phyloP scores from a whole-genome alignment of 2,797 vertebrate genomes.

The Pygocentrus nattereri region DNA sequence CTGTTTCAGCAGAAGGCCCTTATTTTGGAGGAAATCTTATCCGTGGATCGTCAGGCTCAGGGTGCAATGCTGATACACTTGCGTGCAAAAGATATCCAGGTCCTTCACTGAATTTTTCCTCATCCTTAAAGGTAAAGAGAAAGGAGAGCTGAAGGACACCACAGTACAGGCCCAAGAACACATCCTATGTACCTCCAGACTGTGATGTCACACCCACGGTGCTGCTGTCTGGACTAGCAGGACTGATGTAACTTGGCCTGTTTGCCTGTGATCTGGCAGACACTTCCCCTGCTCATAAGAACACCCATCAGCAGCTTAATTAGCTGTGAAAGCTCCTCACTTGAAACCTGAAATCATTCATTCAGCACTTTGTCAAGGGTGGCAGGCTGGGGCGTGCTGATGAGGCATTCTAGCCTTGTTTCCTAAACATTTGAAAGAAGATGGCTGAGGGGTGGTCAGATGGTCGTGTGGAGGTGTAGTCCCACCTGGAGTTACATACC shows the following conservation, averaged over 20 bases:
- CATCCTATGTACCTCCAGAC: conserved; percentile 33
- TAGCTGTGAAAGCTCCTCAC: conserved; percentile 83
- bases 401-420: conserved; percentile 78
- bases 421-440: conserved; percentile 70
- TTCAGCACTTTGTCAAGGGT: conserved; percentile 77
- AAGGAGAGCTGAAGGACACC: conserved; percentile 24
- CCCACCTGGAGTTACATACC: conserved; percentile 36
- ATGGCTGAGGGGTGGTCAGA: conserved; percentile 57
- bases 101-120: conserved; percentile 14
- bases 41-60: conserved; percentile 23
- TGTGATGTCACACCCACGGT: conserved; percentile 56
- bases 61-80: conserved; percentile 26
- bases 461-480: conserved; percentile 16
- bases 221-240: conserved; percentile 70
- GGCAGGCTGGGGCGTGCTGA: conserved; percentile 71
- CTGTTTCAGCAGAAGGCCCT: conserved; percentile 35
- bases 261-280: conserved; percentile 60
- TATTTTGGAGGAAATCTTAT: conserved; percentile 40
- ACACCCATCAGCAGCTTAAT: conserved; percentile 80
- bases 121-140: conserved; percentile 42
- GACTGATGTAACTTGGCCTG: conserved; percentile 60
- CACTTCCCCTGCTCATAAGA: conserved; percentile 62
- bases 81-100: conserved; percentile 24
- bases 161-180: background rate
- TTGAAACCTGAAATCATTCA: conserved; percentile 83